Base-by-base conservation (phyloP, 2,888 invertebrate species). In the Timema cristinae region DNA sequence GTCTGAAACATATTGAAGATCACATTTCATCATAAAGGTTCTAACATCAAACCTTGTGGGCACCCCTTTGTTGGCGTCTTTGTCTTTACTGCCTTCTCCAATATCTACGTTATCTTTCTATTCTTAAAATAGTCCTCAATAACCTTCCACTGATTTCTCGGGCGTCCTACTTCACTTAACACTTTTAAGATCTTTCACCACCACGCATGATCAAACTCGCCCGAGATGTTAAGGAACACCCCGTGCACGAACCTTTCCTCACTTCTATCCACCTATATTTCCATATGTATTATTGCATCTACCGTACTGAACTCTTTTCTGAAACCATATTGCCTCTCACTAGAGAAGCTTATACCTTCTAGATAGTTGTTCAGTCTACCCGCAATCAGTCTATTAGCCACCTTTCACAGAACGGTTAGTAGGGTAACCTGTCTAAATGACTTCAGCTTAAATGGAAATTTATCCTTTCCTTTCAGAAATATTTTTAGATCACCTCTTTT, bases 31-130 rank as follows among this genome's bases (percentile, higher is more conserved):
- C 16, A 32, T 1, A 49, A n/a, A n/a, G 66, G 7, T n/a, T 13
- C 66, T 13, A 66, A 66, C 13, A 66, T 16, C 32, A 47, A 66
- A 6, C 66, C 32, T 47, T 66, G 47, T 48, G 66, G 66, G 15
- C 66, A 66, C 10, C 66, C 9, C 6, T 66, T 66, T 8, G 66
- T 6, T 2, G 10, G 5, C 47, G 6, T 13, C 47, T 66, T 66
- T 16, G n/a, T 16, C 16, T 15, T 2, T 1, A 7, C 7, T 7
- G 7, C 2, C 16, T 8, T 2, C 7, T 9, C 7, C 5, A 13
- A 7, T 13, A 15, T 2, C n/a, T 56, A 56, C 2, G 8, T 13
- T n/a, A 7, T 49, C 13, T 7, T 9, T 2, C 47, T 66, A n/a
- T 66, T n/a, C n/a, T 9, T 48, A n/a, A 66, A 49, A 47, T 13